phyloP scores from a whole-genome alignment of 1,140 invertebrate species.

The Temnothorax nylanderi region DNA sequence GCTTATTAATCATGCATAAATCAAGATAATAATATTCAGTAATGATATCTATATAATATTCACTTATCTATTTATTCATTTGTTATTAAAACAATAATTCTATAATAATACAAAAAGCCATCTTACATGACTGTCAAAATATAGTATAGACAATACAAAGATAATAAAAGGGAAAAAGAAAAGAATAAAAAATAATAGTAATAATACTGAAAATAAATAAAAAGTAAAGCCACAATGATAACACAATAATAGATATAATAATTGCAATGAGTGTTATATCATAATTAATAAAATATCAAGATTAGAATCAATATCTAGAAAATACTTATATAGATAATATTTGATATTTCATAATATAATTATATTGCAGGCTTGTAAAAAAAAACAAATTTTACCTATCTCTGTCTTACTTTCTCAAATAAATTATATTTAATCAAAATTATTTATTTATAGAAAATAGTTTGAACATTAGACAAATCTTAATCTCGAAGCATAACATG shows the following conservation, averaged over 20 bases:
- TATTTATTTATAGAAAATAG: neutral
- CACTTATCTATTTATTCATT: neutral
- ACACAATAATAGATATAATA: neutral
- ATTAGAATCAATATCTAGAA: neutral
- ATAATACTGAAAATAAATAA: constrained; percentile 12
- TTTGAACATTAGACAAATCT: constrained; percentile 12
- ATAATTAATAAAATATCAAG: neutral
- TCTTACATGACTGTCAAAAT: neutral
- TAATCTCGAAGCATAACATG: constrained; percentile 1
- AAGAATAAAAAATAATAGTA: neutral
- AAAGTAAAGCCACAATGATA: neutral
- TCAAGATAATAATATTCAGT: neutral
- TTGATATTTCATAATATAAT: neutral
- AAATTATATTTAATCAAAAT: constrained; percentile 11
- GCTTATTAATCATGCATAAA: constrained; percentile 6
- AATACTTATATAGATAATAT: neutral
- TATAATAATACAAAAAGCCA: neutral
- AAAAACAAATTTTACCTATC: neutral
- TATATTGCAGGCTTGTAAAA: neutral
- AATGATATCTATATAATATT: neutral
- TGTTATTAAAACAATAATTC: constrained; percentile 3
- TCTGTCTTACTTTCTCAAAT: neutral
- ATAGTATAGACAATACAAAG: neutral
- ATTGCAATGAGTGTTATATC: neutral
- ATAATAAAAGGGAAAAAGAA: neutral